phyloP scores from a whole-genome alignment of 2,797 vertebrate genomes.

The Scyliorhinus canicula region DNA sequence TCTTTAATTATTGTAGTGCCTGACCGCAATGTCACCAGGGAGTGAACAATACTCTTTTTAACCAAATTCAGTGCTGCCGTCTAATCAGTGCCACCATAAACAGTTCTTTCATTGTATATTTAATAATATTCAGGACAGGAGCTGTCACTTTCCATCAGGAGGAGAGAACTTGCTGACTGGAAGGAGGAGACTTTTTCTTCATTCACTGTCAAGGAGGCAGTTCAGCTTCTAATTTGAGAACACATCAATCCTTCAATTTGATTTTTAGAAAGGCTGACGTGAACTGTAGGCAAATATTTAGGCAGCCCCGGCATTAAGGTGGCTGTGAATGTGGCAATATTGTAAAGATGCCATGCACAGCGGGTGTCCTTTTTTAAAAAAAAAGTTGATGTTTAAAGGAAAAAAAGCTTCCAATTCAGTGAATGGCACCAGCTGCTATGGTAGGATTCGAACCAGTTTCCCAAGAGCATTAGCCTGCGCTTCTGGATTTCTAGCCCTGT shows the following conservation, averaged over 20 bases:
- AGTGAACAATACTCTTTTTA: slow-evolving; percentile 21
- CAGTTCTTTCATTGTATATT: not conserved
- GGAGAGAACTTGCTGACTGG: not conserved
- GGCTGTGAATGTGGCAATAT: not conserved
- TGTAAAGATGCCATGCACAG: not conserved
- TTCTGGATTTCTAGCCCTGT: no score
- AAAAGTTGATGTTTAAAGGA: not conserved
- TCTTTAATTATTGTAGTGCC: slow-evolving; percentile 9
- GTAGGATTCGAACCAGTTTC: no score
- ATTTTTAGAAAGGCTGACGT: slow-evolving; percentile 15
- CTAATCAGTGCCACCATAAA: not conserved
- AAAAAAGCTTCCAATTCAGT: not conserved
- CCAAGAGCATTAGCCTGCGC: no score
- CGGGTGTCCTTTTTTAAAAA: not conserved
- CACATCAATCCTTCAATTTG: not conserved
- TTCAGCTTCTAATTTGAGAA: slow-evolving; percentile 8
- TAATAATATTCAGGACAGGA: slow-evolving; percentile 18
- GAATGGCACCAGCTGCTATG: not conserved
- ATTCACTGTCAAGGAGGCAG: not conserved
- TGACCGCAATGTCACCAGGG: slow-evolving; percentile 13
- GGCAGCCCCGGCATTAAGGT: not conserved
- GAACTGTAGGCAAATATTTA: slow-evolving; percentile 28
- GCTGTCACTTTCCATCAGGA: slow-evolving; percentile 15
- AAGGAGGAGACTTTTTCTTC: not conserved
- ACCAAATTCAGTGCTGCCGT: not conserved